Percentiles rank a stretch among this genome's conserved stretches.
Evolutionary conservation across 2,797 vertebrate genomes (phyloP).

Genomic region (Nyctibius grandis): DNA sequence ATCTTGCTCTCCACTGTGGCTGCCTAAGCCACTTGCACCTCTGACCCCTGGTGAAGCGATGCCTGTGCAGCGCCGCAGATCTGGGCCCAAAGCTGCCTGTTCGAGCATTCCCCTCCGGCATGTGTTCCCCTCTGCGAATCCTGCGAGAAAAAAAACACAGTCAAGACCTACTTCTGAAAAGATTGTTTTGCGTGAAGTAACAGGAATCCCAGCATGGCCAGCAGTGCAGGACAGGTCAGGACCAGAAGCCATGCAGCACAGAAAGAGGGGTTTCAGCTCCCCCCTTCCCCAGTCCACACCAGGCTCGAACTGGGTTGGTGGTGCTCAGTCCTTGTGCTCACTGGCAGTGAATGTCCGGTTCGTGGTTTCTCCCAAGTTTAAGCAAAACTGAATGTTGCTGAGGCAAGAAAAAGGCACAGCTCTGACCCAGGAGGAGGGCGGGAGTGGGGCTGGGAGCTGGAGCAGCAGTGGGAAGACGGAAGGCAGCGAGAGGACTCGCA

Average conservation of each 20-base stretch:
- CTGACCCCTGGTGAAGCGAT: fast-evolving
- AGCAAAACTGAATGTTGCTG: background rate
- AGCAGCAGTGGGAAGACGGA: background rate
- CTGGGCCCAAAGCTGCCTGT: background rate
- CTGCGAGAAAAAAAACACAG: background rate
- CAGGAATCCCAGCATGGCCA: background rate
- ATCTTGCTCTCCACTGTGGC: background rate
- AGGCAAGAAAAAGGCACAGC: background rate
- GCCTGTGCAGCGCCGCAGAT: fast-evolving
- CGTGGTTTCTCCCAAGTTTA: background rate
- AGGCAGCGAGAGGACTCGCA: background rate
- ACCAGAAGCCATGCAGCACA: background rate
- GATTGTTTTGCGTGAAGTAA: background rate
- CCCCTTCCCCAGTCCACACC: background rate
- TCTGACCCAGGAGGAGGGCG: background rate
- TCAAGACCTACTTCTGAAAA: background rate
- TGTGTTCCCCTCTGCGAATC: fast-evolving
- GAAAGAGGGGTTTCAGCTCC: background rate
- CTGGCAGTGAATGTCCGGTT: background rate
- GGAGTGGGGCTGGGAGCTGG: background rate
- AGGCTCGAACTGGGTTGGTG: background rate
- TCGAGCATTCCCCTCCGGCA: background rate
- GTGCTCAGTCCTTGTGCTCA: background rate
- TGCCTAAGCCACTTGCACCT: background rate
- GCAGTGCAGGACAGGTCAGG: background rate